Base-by-base conservation (phyloP, 2,797 vertebrate species). In the Alcedo quadribrachys region DNA sequence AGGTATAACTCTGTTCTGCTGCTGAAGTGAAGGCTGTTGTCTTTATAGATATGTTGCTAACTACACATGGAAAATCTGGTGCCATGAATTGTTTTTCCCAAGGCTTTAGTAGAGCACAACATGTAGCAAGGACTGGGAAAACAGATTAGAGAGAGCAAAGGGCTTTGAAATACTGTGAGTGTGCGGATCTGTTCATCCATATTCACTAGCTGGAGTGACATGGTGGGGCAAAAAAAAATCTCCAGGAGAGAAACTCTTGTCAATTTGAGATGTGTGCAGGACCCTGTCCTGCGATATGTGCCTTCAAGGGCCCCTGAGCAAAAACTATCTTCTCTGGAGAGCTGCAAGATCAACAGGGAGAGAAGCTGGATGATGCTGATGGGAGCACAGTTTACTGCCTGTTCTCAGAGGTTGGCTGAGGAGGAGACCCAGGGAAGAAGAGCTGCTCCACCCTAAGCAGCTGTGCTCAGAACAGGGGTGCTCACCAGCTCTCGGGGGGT, bases 61-160 rank as follows among this genome's bases (percentile, higher is more conserved):
- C 13, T 58, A 25, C 15, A 1, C 0, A 2, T 42, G 71, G 55
- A 12, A 76, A 65, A 27, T 5, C 11, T 20, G 16, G 16, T 32
- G 46, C 51, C 35, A 8, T 7, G 35, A 35, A 25, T 60, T 45
- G 17, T 61, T 24, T 88, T 88, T 30, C 27, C 18, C 33, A 2
- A 14, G 57, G 57, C 70, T 70, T 81, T 75, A 35, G 30, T 51
- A 66, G 35, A 67, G 33, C 16, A 32, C 16, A 28, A 6, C 12
- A 4, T 13, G 37, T 6, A 50, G 42, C 35, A 67, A 53, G 42
- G 69, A 62, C 21, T 27, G 16, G 46, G 30, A 58, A 28, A 60
- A 53, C 9, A 7, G 35, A 63, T 30, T 27, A 22, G 69, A 22
- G 35, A 55, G 50, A 35, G 46, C 32, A 54, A 33, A 68, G 35